Conservation (phyloP, 2,113 vertebrate genomes). For the Panurus biarmicus region DNA sequence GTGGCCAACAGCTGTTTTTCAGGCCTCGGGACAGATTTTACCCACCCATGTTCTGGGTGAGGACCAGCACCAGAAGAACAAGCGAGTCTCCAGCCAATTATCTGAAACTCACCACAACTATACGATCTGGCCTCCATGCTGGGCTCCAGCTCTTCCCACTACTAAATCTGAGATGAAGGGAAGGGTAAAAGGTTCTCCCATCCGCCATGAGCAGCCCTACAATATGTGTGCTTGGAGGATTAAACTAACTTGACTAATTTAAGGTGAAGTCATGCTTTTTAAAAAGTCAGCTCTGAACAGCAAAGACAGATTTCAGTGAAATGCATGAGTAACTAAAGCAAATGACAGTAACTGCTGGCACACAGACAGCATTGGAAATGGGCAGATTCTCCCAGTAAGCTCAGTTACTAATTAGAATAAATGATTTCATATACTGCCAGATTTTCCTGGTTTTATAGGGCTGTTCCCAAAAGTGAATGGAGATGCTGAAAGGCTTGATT, state of each 20-base stretch:
- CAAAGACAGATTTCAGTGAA: slow-evolving; percentile 18
- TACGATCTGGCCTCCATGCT: neutral
- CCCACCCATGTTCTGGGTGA: slow-evolving; percentile 14
- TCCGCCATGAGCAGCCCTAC: neutral
- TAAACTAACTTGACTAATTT: neutral
- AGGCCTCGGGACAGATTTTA: neutral
- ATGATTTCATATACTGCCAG: slow-evolving; percentile 36
- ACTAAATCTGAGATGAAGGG: neutral
- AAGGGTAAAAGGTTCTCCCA: neutral
- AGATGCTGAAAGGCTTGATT: slow-evolving; percentile 20
- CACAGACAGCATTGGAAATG: neutral
- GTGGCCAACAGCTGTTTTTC: neutral
- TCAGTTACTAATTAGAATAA: slow-evolving; percentile 48
- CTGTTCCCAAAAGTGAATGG: slow-evolving; percentile 50
- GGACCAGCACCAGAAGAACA: slow-evolving; percentile 4
- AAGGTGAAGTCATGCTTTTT: neutral
- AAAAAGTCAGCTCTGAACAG: slow-evolving; percentile 9
- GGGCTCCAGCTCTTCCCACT: neutral
- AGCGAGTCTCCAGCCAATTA: neutral
- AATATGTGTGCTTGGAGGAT: neutral
- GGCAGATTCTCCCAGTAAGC: slow-evolving; percentile 42
- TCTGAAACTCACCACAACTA: neutral
- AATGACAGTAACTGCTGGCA: slow-evolving; percentile 46
- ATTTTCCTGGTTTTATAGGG: slow-evolving; percentile 22
- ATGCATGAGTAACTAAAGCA: slow-evolving; percentile 49